Conservation (phyloP, 2,797 vertebrate genomes). For the Yasuhikotakia modesta region DNA sequence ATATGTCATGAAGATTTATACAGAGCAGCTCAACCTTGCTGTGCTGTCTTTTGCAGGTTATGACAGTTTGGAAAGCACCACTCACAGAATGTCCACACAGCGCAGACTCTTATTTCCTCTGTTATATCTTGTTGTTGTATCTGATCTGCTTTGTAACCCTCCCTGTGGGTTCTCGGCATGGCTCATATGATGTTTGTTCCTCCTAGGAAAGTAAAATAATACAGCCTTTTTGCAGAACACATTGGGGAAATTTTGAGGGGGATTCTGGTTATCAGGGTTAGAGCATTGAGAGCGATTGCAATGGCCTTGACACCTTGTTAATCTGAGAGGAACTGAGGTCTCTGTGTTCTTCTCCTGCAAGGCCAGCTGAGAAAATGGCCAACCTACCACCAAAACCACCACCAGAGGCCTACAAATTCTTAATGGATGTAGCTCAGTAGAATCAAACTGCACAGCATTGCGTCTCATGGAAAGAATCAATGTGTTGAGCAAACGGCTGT, state of each 20-base stretch:
- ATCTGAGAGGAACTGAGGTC: constrained; percentile 37
- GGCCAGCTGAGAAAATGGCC: not conserved
- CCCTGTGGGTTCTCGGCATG: constrained; percentile 35
- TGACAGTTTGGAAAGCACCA: constrained; percentile 15
- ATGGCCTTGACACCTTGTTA: constrained; percentile 45
- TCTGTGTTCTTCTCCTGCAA: not conserved
- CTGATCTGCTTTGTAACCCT: constrained; percentile 11
- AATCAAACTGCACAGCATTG: not conserved
- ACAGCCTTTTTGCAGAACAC: constrained; percentile 44
- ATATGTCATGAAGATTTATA: constrained; percentile 31
- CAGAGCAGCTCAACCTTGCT: constrained; percentile 1
- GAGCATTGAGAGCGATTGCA: constrained; percentile 49
- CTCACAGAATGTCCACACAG: not conserved
- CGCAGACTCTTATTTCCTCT: not conserved
- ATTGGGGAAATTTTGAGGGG: constrained; percentile 62
- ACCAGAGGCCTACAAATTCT: not conserved
- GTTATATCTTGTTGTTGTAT: too few relatives aligned
- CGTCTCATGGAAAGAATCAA: not conserved
- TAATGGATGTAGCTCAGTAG: not conserved
- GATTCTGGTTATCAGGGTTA: constrained; percentile 56
- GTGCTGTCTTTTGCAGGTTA: constrained; percentile 26
- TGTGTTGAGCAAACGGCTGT: not conserved
- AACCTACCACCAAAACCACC: not conserved
- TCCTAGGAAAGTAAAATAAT: constrained; percentile 50
- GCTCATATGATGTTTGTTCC: constrained; percentile 48